Evolutionary conservation across 2,888 invertebrate genomes (phyloP).

Genomic region (Leucophenga montana): DNA sequence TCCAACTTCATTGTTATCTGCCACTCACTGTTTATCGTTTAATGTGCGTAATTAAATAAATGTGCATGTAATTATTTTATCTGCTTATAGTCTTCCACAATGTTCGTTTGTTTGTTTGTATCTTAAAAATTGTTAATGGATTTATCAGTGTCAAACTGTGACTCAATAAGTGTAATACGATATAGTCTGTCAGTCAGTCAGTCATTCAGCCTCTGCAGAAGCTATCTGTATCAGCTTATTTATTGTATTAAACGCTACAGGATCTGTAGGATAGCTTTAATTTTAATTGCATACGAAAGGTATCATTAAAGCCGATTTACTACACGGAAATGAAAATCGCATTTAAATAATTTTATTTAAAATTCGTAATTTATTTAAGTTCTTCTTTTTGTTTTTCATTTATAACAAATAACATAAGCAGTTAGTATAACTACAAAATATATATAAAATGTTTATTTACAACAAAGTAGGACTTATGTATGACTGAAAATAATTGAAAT

Average conservation of each 20-base stretch:
- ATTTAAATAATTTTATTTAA: slow-evolving; percentile 27
- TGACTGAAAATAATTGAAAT: neutral
- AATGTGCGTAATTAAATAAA: slow-evolving; percentile 23
- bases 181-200: neutral
- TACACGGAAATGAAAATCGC: slow-evolving; percentile 34
- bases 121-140: slow-evolving; percentile 17
- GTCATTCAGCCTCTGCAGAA: neutral
- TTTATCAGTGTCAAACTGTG: slow-evolving; percentile 25
- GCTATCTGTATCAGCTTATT: too few species aligned
- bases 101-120: slow-evolving; percentile 19
- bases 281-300: neutral
- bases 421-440: neutral
- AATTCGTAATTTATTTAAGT: slow-evolving; percentile 21
- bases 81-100: slow-evolving; percentile 21
- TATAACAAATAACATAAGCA: slow-evolving; percentile 11
- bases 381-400: neutral
- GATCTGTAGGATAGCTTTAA: too few species aligned
- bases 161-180: neutral
- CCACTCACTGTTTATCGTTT: neutral
- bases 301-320: too few species aligned
- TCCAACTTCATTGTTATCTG: too few species aligned
- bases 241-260: too few species aligned
- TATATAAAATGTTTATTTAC: slow-evolving; percentile 1
- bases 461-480: neutral
- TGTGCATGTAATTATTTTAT: slow-evolving; percentile 19